These are phyloP conservation scores for Ammospiza maritima DNA, from an alignment of 2,797 vertebrate genomes.

Conservation along the genomic window DNA sequence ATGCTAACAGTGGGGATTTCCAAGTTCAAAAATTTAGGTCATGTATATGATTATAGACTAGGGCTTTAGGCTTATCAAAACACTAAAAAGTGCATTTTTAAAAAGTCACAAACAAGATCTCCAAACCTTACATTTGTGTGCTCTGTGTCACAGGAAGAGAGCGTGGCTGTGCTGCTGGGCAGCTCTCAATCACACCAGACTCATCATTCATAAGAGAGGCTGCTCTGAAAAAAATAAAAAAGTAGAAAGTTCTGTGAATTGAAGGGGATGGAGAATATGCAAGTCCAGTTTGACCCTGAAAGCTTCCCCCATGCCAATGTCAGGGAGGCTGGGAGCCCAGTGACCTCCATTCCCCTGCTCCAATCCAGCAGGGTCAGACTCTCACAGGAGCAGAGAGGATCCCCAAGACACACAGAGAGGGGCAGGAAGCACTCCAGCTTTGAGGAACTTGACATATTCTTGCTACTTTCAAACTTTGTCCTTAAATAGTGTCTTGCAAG, in stretches of 20 bases:
- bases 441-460: background rate
- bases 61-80: background rate
- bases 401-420: background rate
- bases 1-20: background rate
- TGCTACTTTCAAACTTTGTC: background rate
- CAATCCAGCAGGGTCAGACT: background rate
- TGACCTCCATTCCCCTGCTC: background rate
- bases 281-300: background rate
- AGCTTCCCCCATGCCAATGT: background rate
- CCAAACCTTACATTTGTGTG: background rate
- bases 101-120: background rate
- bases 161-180: background rate
- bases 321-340: background rate
- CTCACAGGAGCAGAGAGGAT: background rate
- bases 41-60: background rate
- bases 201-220: background rate
- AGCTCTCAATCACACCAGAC: background rate
- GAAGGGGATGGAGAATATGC: background rate
- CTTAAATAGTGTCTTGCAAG: background rate
- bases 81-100: background rate
- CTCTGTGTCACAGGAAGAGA: background rate
- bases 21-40: background rate
- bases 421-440: background rate
- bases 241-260: background rate
- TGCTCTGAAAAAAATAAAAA: background rate